Percentiles rank a stretch among this genome's conserved stretches.
phyloP scores from a whole-genome alignment of 2,113 vertebrate species.

The Gulo gulo region DNA sequence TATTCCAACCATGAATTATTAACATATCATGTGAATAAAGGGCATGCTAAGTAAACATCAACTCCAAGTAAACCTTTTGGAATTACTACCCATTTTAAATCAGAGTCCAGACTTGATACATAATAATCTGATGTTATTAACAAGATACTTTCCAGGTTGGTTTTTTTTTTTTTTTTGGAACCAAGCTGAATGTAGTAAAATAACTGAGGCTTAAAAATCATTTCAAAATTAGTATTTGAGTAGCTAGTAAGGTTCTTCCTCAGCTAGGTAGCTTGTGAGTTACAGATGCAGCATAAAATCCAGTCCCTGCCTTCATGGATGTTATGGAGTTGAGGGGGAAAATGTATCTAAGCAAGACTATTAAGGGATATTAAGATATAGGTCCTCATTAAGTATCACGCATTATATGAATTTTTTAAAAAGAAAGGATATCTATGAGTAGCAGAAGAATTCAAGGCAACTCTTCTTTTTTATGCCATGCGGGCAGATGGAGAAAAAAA shows the following conservation, averaged over 20 bases:
- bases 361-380: background rate
- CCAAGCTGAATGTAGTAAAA: background rate
- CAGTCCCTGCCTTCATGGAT: background rate
- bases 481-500: background rate
- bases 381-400: background rate
- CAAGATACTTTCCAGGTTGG: background rate
- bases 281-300: background rate
- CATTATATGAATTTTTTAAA: background rate
- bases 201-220: background rate
- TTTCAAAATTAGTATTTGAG: constrained; percentile 9
- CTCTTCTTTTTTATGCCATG: background rate
- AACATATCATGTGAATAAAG: background rate
- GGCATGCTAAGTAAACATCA: background rate
- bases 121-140: background rate
- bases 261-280: background rate
- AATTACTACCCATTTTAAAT: constrained; percentile 28
- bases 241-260: background rate
- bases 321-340: background rate
- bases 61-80: background rate
- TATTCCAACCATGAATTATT: background rate
- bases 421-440: background rate
- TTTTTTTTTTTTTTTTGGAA: background rate
- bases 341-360: background rate
- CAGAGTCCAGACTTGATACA: background rate
- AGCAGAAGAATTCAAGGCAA: background rate